Percentiles rank a stretch among this genome's conserved stretches.
Conservation (phyloP, 1,140 invertebrate species). For the Caenorhabditis latens region DNA sequence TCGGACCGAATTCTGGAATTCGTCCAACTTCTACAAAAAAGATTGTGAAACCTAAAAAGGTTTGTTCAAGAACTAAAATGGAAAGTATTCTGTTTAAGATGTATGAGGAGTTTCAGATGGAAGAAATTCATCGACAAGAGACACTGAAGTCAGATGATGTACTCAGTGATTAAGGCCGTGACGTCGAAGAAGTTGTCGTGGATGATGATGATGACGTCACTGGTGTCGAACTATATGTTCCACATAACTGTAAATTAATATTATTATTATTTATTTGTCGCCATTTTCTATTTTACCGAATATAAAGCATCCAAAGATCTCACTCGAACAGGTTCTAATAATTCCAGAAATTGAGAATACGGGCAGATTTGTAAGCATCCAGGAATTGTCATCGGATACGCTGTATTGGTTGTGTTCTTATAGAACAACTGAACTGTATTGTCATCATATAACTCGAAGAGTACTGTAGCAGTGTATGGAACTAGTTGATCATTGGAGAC, state of each 20-base stretch:
- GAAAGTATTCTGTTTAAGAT: neutral
- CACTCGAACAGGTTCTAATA: slow-evolving; percentile 3
- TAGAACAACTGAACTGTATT: slow-evolving; percentile 45
- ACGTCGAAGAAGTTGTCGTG: neutral
- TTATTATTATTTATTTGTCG: neutral
- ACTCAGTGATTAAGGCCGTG: neutral
- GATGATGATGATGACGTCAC: neutral
- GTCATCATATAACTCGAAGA: slow-evolving; percentile 37
- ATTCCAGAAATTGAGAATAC: slow-evolving; percentile 2
- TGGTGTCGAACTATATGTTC: neutral
- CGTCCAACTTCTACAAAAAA: neutral
- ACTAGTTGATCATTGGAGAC: slow-evolving; percentile 45
- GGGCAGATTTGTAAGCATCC: slow-evolving; percentile 28
- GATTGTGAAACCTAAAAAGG: neutral
- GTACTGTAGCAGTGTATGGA: slow-evolving; percentile 43
- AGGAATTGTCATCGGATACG: neutral
- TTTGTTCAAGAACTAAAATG: too few species aligned
- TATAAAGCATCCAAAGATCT: slow-evolving; percentile 40
- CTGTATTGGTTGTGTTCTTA: slow-evolving; percentile 24
- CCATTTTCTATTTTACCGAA: neutral
- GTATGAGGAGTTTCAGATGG: slow-evolving; percentile 51
- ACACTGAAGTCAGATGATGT: slow-evolving; percentile 11
- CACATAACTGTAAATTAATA: slow-evolving; percentile 29
- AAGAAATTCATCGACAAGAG: slow-evolving; percentile 32
- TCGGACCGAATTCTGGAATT: neutral